A percentile compares a stretch with the other conserved stretches of the same genome.
Evolutionary conservation across 2,113 vertebrate genomes (phyloP).

Genomic region (Jaculus jaculus): DNA sequence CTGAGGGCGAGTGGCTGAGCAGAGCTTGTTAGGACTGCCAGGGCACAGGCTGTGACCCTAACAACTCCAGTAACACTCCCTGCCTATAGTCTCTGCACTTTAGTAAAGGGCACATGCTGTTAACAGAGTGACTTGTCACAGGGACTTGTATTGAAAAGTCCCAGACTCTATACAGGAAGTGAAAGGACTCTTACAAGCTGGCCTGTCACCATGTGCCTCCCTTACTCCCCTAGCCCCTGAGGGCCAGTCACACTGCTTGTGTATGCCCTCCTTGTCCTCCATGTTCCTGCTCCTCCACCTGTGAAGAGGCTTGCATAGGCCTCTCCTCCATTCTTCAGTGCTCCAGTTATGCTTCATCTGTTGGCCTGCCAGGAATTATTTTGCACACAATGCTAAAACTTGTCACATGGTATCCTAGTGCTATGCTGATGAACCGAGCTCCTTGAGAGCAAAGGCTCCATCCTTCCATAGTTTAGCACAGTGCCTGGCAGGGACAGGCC

Average conservation of each 20-base stretch:
- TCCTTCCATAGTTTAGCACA: not conserved
- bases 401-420: not conserved
- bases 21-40: not conserved
- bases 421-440: not conserved
- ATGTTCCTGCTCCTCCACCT: not conserved
- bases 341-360: not conserved
- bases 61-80: not conserved
- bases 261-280: not conserved
- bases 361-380: not conserved
- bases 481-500: not conserved
- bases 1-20: not conserved
- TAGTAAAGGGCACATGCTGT: not conserved
- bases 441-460: not conserved
- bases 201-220: not conserved
- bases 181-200: not conserved
- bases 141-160: not conserved
- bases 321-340: not conserved
- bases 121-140: not conserved
- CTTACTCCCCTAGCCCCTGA: too few species aligned
- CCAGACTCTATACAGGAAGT: slow-evolving; percentile 2
- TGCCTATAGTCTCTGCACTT: not conserved
- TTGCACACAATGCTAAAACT: not conserved
- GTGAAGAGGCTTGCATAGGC: not conserved
- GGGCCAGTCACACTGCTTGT: not conserved
- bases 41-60: not conserved